These are phyloP conservation scores for Ahaetulla prasina DNA, from an alignment of 2,113 vertebrate species.

Conservation along the genomic window DNA sequence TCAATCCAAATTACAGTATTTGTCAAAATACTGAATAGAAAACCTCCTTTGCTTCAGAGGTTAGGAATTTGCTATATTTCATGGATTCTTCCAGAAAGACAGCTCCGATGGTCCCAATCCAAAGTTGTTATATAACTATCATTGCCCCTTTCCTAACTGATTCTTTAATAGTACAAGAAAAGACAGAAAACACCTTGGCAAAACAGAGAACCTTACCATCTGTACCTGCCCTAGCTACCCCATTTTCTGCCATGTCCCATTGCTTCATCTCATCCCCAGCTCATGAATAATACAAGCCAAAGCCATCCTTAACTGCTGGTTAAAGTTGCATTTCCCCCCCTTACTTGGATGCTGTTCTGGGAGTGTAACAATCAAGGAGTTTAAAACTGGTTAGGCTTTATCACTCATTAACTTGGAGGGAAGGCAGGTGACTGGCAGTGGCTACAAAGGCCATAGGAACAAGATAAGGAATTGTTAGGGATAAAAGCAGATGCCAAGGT, in stretches of 20 bases:
- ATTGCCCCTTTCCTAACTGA: neutral
- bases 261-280: neutral
- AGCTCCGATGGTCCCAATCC: neutral
- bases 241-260: neutral
- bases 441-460: neutral
- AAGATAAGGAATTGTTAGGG: neutral
- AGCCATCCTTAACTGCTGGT: neutral
- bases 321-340: neutral
- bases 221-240: neutral
- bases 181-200: neutral
- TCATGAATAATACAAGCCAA: neutral
- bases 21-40: neutral
- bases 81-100: neutral
- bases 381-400: neutral
- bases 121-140: neutral
- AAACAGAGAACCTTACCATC: neutral
- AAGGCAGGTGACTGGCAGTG: neutral
- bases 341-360: neutral
- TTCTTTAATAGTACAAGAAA: neutral
- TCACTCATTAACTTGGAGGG: neutral
- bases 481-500: neutral
- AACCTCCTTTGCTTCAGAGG: neutral
- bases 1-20: neutral
- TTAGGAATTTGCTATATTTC: neutral
- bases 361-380: neutral